Conservation (phyloP, 35 echinoderm and acorn worm species). For the Amphiura filiformis region DNA sequence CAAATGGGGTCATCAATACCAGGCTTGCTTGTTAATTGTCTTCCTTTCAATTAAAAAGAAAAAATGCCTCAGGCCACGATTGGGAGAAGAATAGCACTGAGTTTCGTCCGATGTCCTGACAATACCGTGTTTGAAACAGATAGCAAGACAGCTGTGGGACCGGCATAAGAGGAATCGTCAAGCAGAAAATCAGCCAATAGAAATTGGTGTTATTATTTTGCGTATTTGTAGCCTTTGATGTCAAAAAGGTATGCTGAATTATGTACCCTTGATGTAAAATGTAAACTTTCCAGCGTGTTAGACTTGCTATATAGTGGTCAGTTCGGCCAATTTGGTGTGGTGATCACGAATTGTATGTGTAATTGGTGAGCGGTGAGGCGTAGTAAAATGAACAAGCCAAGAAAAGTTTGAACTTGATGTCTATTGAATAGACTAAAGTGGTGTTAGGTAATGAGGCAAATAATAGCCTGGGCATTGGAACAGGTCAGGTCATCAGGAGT, state of each 20-base stretch:
- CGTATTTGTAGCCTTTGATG: not conserved
- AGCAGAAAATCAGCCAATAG: not conserved
- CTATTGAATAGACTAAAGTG: not conserved
- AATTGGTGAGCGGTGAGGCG: not conserved
- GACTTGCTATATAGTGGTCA: not conserved
- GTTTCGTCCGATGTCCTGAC: not conserved
- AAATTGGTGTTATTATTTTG: not conserved
- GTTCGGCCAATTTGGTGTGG: not conserved
- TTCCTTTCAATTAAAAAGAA: not conserved
- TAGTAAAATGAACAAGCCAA: not conserved
- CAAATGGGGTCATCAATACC: not conserved
- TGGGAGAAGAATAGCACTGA: not conserved
- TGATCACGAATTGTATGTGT: constrained; percentile 5
- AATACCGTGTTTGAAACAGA: not conserved
- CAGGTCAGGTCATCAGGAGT: not conserved
- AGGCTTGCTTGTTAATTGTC: not conserved
- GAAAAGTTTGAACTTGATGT: not conserved
- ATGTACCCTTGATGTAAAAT: not conserved
- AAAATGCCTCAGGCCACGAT: not conserved
- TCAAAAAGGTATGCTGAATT: not conserved
- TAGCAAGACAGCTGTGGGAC: not conserved
- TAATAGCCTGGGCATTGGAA: not conserved
- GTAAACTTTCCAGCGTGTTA: not conserved
- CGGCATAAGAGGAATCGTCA: not conserved
- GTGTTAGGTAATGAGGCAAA: constrained; percentile 8